Conservation (phyloP, 2,113 vertebrate genomes). For the Egretta garzetta region DNA sequence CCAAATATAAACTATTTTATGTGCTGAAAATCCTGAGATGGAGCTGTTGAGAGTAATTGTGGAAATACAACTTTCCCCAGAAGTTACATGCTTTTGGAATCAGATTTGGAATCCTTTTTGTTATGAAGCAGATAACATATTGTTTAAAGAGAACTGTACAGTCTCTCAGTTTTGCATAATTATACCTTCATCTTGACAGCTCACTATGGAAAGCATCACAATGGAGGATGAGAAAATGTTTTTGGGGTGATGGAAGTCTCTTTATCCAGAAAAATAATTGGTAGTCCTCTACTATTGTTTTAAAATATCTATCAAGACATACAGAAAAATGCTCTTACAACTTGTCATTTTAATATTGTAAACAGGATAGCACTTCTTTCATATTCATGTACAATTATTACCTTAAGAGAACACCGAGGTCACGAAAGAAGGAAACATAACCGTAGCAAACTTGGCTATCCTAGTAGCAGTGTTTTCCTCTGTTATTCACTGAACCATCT, state of each 20-base stretch:
- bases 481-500: neutral
- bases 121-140: neutral
- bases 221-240: neutral
- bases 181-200: neutral
- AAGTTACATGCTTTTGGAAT: neutral
- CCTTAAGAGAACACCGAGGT: neutral
- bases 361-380: neutral
- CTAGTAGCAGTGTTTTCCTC: neutral
- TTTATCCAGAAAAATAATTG: neutral
- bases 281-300: neutral
- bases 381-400: neutral
- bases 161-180: constrained; percentile 20
- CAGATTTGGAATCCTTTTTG: neutral
- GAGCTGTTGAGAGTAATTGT: neutral
- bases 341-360: neutral
- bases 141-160: neutral
- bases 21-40: neutral
- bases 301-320: neutral
- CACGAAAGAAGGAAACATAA: neutral
- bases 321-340: neutral
- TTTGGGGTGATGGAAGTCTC: neutral
- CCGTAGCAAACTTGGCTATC: neutral
- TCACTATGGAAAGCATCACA: neutral
- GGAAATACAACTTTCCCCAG: neutral
- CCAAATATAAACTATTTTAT: neutral